These are phyloP conservation scores for Crioceris asparagi DNA, from an alignment of 2,888 invertebrate genomes.

Conservation along the genomic window DNA sequence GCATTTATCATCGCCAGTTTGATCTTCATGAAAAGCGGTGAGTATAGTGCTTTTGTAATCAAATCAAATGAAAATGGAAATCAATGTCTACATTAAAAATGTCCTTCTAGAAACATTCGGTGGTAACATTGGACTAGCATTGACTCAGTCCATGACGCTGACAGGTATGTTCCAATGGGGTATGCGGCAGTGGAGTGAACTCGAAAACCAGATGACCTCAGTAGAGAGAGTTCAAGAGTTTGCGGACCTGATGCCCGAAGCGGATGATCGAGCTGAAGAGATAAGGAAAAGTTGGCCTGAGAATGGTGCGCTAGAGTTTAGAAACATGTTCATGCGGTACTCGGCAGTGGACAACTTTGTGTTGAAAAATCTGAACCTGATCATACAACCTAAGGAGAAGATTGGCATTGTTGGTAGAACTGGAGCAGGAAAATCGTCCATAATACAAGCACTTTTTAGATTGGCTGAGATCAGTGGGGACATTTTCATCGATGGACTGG, in stretches of 20 bases:
- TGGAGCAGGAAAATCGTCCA: slow-evolving; percentile 70
- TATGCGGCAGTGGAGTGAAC: slow-evolving; percentile 75
- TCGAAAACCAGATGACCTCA: slow-evolving; percentile 76
- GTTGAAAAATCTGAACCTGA: slow-evolving; percentile 58
- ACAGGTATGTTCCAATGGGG: slow-evolving; percentile 57
- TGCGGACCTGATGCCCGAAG: slow-evolving; percentile 58
- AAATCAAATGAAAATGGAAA: slow-evolving; percentile 33
- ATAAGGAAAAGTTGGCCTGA: slow-evolving; percentile 57
- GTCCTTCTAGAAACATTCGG: slow-evolving; percentile 47
- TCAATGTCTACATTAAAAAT: slow-evolving; percentile 25
- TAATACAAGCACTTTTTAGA: slow-evolving; percentile 69
- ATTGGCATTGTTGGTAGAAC: slow-evolving; percentile 73
- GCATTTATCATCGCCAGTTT: slow-evolving; percentile 52
- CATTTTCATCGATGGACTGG: slow-evolving; percentile 69
- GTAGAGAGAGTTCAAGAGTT: slow-evolving; percentile 82
- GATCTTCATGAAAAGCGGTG: slow-evolving; percentile 49
- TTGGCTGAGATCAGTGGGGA: slow-evolving; percentile 65
- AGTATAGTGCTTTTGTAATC: slow-evolving; percentile 46
- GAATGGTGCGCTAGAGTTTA: slow-evolving; percentile 55
- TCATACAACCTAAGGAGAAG: slow-evolving; percentile 56
- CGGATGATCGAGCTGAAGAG: slow-evolving; percentile 48
- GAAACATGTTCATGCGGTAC: slow-evolving; percentile 60
- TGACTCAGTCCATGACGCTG: slow-evolving; percentile 69
- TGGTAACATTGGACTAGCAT: slow-evolving; percentile 67
- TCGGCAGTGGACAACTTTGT: slow-evolving; percentile 58